Base-by-base conservation (phyloP, 1,140 invertebrate species). In the Musca vetustissima region DNA sequence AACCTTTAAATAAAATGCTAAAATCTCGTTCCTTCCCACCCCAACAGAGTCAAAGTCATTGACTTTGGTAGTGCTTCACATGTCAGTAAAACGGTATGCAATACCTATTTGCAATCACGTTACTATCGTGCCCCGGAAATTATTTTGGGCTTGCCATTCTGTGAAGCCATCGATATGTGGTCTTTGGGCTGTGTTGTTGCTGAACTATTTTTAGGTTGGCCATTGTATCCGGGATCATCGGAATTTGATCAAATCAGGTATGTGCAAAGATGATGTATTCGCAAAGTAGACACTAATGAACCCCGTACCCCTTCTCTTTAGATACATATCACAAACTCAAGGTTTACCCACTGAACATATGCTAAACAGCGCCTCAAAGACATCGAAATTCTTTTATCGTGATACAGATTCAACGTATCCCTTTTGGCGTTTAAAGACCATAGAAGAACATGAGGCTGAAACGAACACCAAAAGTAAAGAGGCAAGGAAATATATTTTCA, bases 151-250 rank as follows among this genome's bases (percentile, higher is more conserved):
- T 86, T 99, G 74, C 97, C 97, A 59, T 99, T 99, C 85, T 98
- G 96, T 87, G 98, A 99, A 85, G 96, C 97, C 4, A 99, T 99
- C 75, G 98, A 99, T 84, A 99, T 99, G 97, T 99, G 98, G 98
- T 99, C 97, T 0, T 86, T 99, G 67, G 98, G 98, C 22, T 99
- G 98, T 85, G 98, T 99, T 66, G 98, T 99, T 21, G 98, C 98
- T 2, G 98, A 99, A 83, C 87, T 99, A 61, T 99, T 99, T 85
- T 88, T 99, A 17, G 98, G 98, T 69, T 99, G 98, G 98, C 98
- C 98, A 17, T 86, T 99, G 2, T 99, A 99, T 86, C 98, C 98
- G 0, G 98, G 98, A 61, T 98, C 96, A 25, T 99, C 97, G 1
- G 98, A 99, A 85, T 99, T 99, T 84, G 98, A 99, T 85, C 98